Evolutionary conservation across 2,888 invertebrate species (phyloP), one percentile per base, ranked within the genome.

Genomic region (Globia sparganii): DNA sequence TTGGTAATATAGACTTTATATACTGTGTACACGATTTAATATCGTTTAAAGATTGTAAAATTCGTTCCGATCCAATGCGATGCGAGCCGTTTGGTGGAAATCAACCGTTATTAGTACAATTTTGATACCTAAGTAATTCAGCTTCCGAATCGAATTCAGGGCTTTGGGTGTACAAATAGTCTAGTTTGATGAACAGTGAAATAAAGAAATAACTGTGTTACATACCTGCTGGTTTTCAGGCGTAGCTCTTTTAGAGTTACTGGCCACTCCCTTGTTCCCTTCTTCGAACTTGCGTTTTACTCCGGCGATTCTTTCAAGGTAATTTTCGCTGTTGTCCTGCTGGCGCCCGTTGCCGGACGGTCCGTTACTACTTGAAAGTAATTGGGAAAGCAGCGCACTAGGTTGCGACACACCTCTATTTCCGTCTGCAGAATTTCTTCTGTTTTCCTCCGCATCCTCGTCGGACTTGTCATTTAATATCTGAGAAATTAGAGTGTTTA

Each of bases 381-480:
- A 90, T 87, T 97, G 97, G 1, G 97, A 97, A 80, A 97, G 94
- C 46, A 97, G 92, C 72, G 97, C 97, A 88, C 97, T 97, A 69
- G 96, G 95, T 93, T 97, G 93, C 86, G 97, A 87, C 18, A 91
- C 86, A 46, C 90, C 89, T 46, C 94, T 91, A 34, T 89, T 89
- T 11, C 89, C 89, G 28, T 94, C 94, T 31, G 88, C 90, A 28
- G 92, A 90, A 86, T 93, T 94, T 89, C 94, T 97, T 87, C 97
- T 96, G 85, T 95, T 95, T 83, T 98, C 98, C 78, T 97, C 97
- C 83, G 97, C 97, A 87, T 98, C 98, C 87, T 98, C 98, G 89
- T 98, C 98, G 79, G 97, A 98, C 94, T 98, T 98, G 86, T 98
- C 98, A 92, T 98, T 98, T 83, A 98, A 96, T 93, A 99, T 97